A percentile compares a stretch with the other conserved stretches of the same genome.
These are phyloP conservation scores for Drosophila meridionalis DNA, from an alignment of 2,888 invertebrate species.

Conservation along the genomic window DNA sequence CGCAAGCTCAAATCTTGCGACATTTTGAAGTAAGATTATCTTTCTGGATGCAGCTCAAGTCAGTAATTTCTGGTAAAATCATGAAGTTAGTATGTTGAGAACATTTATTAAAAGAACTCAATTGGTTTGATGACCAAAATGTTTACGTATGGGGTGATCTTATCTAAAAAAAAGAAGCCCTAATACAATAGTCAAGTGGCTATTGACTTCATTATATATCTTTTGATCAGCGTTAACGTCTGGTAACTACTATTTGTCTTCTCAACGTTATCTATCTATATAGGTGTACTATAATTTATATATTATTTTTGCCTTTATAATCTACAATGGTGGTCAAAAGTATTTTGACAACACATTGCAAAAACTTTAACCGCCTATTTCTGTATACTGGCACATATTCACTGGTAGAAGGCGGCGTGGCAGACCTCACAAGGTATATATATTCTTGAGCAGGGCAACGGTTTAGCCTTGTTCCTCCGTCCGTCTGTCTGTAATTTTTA, in stretches of 20 bases:
- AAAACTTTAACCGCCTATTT: too few relatives aligned
- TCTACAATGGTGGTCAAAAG: too few relatives aligned
- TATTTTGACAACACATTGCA: too few relatives aligned
- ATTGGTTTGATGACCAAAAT: constrained; percentile 11
- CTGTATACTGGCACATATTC: too few relatives aligned
- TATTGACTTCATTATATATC: constrained; percentile 16
- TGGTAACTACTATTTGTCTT: constrained; percentile 2
- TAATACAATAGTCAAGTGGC: constrained; percentile 30
- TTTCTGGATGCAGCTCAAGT: constrained; percentile 21
- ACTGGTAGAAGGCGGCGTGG: too few relatives aligned
- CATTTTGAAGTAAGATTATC: constrained; percentile 33
- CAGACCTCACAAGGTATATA: too few relatives aligned
- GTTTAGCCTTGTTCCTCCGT: too few relatives aligned
- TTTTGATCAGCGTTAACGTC: constrained; percentile 9
- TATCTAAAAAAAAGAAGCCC: constrained; percentile 9
- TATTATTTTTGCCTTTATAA: not conserved
- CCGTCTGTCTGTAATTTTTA: too few relatives aligned
- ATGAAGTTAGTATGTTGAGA: not conserved
- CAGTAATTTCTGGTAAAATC: constrained; percentile 35
- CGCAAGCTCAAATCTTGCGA: constrained; percentile 38
- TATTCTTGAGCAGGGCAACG: too few relatives aligned
- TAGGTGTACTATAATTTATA: not conserved
- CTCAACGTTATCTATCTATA: not conserved
- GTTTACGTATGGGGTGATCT: constrained; percentile 8
- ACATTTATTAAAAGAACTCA: constrained; percentile 7